phyloP scores from a whole-genome alignment of 2,888 invertebrate species.

The Apomyelois bistriatella region DNA sequence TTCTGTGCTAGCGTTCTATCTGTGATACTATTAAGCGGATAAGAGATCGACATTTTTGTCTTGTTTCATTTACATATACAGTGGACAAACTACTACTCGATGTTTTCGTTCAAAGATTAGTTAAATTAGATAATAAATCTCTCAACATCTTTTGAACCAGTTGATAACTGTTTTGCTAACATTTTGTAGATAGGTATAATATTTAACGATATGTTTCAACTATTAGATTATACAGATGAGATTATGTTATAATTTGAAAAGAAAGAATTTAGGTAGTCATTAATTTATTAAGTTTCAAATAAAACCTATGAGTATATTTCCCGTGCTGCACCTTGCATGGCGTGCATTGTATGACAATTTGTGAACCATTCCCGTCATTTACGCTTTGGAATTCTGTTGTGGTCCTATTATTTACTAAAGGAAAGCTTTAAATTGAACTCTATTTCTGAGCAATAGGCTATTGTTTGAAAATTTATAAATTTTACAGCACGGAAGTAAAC shows the following conservation, averaged over 20 bases:
- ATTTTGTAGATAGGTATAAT: constrained; percentile 12
- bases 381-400: constrained; percentile 21
- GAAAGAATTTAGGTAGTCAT: too few species aligned
- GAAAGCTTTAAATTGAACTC: constrained; percentile 3
- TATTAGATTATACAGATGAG: too few species aligned
- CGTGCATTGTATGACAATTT: constrained; percentile 56
- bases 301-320: too few species aligned
- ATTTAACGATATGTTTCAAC: too few species aligned
- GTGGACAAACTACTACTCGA: constrained; percentile 15
- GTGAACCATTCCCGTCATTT: constrained; percentile 38
- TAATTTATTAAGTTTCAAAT: too few species aligned
- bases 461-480: neutral
- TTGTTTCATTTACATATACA: neutral
- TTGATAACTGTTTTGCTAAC: constrained; percentile 30
- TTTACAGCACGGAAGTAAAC: neutral
- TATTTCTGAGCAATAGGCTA: neutral
- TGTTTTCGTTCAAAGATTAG: constrained; percentile 24
- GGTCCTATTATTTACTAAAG: constrained; percentile 16
- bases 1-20: too few species aligned
- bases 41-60: neutral
- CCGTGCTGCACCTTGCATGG: too few species aligned
- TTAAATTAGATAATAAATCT: constrained; percentile 28
- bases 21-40: too few species aligned
- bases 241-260: too few species aligned
- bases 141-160: constrained; percentile 31